phyloP scores from a whole-genome alignment of 2,113 vertebrate species.

The Anoura caudifer region DNA sequence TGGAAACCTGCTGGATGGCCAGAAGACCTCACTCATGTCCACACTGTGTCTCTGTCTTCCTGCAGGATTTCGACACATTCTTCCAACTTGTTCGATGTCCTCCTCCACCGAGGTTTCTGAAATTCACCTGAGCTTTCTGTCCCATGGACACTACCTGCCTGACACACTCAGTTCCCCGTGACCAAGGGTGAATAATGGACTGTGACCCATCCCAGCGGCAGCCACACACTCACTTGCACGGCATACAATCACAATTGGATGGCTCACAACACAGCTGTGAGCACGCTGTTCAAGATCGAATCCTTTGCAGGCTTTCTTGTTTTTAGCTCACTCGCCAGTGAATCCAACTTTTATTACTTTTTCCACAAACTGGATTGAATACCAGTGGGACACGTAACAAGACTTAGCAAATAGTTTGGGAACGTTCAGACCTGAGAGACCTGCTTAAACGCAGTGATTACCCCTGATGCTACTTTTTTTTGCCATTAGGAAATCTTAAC shows the following conservation, averaged over 20 bases:
- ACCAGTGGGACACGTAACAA: neutral
- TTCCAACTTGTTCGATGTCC: constrained; percentile 38
- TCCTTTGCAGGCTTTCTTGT: neutral
- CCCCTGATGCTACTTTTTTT: neutral
- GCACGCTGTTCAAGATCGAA: neutral
- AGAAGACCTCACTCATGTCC: constrained; percentile 53
- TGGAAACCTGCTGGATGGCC: constrained; percentile 15
- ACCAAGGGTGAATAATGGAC: neutral
- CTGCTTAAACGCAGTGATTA: neutral
- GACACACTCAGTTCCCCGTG: neutral
- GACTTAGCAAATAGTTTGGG: neutral
- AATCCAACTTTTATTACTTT: neutral
- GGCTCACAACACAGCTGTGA: neutral
- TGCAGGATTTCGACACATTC: constrained; percentile 62
- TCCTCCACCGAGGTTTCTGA: constrained; percentile 23
- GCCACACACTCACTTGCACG: neutral
- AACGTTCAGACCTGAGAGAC: neutral
- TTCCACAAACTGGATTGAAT: neutral
- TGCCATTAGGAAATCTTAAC: neutral
- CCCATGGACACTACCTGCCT: neutral
- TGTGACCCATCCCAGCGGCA: neutral
- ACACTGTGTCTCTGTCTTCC: neutral
- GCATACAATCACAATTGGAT: neutral
- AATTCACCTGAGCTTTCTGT: neutral
- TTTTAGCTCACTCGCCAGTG: neutral